Evolutionary conservation across 2,888 invertebrate genomes (phyloP).

Genomic region (Spilosoma lubricipeda): DNA sequence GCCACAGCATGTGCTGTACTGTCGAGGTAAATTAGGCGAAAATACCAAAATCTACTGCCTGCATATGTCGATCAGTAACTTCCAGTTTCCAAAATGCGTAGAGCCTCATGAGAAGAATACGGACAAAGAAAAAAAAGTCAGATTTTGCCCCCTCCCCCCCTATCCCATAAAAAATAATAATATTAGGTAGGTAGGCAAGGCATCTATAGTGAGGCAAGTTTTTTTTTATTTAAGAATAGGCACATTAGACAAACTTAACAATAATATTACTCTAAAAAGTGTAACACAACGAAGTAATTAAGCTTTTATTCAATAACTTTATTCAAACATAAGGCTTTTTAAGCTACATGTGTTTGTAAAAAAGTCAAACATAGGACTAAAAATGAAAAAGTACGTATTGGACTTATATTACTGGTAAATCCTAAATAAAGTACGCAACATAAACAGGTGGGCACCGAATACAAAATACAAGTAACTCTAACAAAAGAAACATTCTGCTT

Average conservation of each 20-base stretch:
- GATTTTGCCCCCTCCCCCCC: no score
- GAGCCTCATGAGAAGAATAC: no score
- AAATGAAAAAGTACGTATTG: constrained; percentile 27
- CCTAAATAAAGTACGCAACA: constrained; percentile 32
- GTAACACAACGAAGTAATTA: not conserved
- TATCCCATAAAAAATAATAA: no score
- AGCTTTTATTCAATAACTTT: not conserved
- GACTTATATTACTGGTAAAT: constrained; percentile 37
- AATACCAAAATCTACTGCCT: no score
- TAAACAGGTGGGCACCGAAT: constrained; percentile 50
- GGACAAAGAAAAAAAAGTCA: no score
- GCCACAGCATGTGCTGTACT: no score
- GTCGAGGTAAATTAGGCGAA: no score
- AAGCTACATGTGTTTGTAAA: not conserved
- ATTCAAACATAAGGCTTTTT: not conserved
- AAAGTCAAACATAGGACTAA: not conserved
- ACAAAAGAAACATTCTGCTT: constrained; percentile 73
- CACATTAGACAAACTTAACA: not conserved
- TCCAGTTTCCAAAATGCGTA: no score
- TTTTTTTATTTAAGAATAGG: not conserved
- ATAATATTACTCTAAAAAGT: not conserved
- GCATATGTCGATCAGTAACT: no score
- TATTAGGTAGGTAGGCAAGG: no score
- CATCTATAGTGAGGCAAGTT: not conserved
- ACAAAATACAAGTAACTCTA: constrained; percentile 50